A percentile compares a stretch with the other conserved stretches of the same genome.
These are phyloP conservation scores for Porphyrio hochstetteri DNA, from an alignment of 2,113 vertebrate species.

Conservation along the genomic window DNA sequence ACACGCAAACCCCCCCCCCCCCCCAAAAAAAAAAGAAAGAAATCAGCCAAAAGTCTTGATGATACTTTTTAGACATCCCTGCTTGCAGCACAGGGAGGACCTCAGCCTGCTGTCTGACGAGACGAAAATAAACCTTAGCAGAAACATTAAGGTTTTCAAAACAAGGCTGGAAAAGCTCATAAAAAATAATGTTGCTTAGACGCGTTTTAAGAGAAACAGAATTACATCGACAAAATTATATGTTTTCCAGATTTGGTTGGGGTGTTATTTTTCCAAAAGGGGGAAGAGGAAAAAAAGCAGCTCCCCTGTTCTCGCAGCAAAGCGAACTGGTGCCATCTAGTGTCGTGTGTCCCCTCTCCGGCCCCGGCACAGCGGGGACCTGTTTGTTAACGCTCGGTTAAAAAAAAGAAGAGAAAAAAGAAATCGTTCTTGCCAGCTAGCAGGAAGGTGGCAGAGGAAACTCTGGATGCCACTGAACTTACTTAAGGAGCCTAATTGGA, in stretches of 20 bases:
- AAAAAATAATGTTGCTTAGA: constrained; percentile 65
- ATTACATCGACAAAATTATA: constrained; percentile 62
- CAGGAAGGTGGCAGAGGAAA: constrained; percentile 30
- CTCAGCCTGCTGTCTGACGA: not conserved
- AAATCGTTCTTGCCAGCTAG: not conserved
- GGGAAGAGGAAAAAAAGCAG: not conserved
- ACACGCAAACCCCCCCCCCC: too few relatives aligned
- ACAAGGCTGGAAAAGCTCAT: constrained; percentile 61
- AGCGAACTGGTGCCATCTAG: constrained; percentile 39
- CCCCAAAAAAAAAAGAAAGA: not conserved
- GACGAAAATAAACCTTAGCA: constrained; percentile 57
- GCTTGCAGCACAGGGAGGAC: not conserved
- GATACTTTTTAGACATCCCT: constrained; percentile 15
- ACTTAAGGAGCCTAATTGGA: constrained; percentile 56
- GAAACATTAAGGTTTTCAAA: constrained; percentile 62
- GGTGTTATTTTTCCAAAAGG: constrained; percentile 56
- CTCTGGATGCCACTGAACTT: constrained; percentile 48
- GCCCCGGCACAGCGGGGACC: not conserved
- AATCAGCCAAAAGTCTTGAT: not conserved
- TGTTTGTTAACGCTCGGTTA: not conserved
- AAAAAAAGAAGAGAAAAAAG: not conserved
- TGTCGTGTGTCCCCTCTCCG: not conserved
- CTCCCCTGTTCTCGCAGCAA: not conserved
- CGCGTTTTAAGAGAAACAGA: constrained; percentile 59
- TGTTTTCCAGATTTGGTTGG: constrained; percentile 68